These are phyloP conservation scores for Acromyrmex heyeri DNA, from an alignment of 1,140 invertebrate species.

Conservation along the genomic window DNA sequence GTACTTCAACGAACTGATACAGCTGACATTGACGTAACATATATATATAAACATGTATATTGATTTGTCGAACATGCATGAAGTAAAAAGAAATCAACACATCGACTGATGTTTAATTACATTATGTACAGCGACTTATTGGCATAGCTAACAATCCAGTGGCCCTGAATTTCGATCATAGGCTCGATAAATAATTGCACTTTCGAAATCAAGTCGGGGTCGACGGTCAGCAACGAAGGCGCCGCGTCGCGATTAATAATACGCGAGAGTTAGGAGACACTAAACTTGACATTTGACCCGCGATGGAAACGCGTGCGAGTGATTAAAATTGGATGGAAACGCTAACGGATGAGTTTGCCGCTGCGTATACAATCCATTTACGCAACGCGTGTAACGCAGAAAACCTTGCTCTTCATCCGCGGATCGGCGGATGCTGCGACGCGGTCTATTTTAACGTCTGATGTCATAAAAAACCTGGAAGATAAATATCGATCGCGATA, in stretches of 20 bases:
- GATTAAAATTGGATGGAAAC: slow-evolving; percentile 71
- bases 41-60: not conserved
- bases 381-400: slow-evolving; percentile 44
- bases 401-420: slow-evolving; percentile 53
- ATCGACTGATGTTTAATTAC: slow-evolving; percentile 18
- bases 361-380: slow-evolving; percentile 60
- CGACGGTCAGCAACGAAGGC: slow-evolving; percentile 53
- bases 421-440: not conserved
- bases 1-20: not conserved
- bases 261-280: slow-evolving; percentile 17
- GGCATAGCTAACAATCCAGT: slow-evolving; percentile 10
- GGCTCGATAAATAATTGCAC: slow-evolving; percentile 51
- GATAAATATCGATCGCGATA: slow-evolving; percentile 33
- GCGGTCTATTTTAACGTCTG: slow-evolving; percentile 23
- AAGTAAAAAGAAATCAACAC: slow-evolving; percentile 3
- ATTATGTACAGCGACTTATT: not conserved
- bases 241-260: slow-evolving; percentile 37
- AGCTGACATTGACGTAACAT: not conserved
- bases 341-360: slow-evolving; percentile 47
- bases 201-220: slow-evolving; percentile 51
- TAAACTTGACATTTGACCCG: slow-evolving; percentile 72
- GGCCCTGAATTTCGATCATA: slow-evolving; percentile 48
- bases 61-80: not conserved
- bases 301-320: slow-evolving; percentile 58
- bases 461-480: slow-evolving; percentile 40